Evolutionary conservation across 2,797 vertebrate species (phyloP), one percentile per base, ranked within the genome.

Genomic region (Aphelocoma californica): DNA sequence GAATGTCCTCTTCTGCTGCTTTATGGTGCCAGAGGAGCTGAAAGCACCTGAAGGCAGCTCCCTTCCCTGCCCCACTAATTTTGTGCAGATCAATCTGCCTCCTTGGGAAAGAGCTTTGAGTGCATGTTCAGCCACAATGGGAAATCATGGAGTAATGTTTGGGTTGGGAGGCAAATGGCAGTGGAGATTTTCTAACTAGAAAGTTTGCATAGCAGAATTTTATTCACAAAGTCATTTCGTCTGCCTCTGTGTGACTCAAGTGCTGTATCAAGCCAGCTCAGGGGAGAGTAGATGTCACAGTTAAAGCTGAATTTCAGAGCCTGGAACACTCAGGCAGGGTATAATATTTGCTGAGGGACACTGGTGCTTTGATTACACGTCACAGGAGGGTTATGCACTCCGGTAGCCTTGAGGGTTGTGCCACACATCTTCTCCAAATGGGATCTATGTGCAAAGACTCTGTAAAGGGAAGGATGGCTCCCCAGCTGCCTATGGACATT

Each of bases 301-400:
- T 51, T 62, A 84, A 84, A 81, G 92, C 70, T 44, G 82, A 44
- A 13, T 92, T 94, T 94, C 65, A 34, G 86, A 62, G 77, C 44
- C 62, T 83, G 88, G 62, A 81, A 88, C 38, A 14, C 70, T 84
- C 72, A 77, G 78, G 53, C 66, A 91, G 58, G 24, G 34, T 72
- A 53, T 75, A 90, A 91, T 94, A 70, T 67, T 86, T 96, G 67
- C 91, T 87, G 78, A 94, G 95, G 88, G 94, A 81, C 64, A 26
- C 84, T 85, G 88, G 18, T 82, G 74, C 93, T 95, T 85, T 94
- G 88, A 80, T 88, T 91, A 40, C 65, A 73, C 0, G 1, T 93
- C 83, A 44, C 85, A 80, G 66, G 77, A 86, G 88, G 77, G 42
- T 94, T 89, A 4, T 71, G 86, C 61, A 44, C 36, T 1, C 67